A percentile compares a stretch with the other conserved stretches of the same genome.
phyloP scores from a whole-genome alignment of 2,113 vertebrate species.

The Semnornis frantzii region DNA sequence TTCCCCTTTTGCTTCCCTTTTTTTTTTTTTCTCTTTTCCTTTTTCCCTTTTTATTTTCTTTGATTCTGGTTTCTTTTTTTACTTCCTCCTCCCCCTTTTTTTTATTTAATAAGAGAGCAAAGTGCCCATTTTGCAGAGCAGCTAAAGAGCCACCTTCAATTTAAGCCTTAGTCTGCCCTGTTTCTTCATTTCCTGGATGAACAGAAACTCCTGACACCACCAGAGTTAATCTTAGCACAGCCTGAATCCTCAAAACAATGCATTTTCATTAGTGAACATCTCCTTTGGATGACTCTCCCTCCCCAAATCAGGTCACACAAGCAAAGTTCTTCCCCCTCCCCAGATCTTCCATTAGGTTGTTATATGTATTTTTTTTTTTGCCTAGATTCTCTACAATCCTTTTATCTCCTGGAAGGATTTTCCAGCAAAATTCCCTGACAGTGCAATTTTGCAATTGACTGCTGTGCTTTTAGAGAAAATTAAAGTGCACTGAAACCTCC shows the following conservation, averaged over 20 bases:
- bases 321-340: background rate
- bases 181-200: background rate
- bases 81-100: background rate
- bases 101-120: background rate
- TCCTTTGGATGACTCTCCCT: background rate
- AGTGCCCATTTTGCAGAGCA: background rate
- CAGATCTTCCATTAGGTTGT: background rate
- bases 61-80: too few relatives aligned
- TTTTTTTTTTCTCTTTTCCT: too few relatives aligned
- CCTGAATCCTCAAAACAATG: background rate
- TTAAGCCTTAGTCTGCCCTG: background rate
- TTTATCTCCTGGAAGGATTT: constrained; percentile 48
- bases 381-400: constrained; percentile 26
- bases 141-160: background rate
- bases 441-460: constrained; percentile 52
- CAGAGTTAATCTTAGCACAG: background rate
- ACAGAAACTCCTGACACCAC: background rate
- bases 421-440: constrained; percentile 57
- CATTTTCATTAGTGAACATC: background rate
- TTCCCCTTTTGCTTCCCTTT: too few relatives aligned
- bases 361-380: background rate
- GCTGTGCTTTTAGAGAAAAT: constrained; percentile 71
- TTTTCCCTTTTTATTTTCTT: too few relatives aligned
- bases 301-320: constrained; percentile 37
- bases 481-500: constrained; percentile 54